phyloP scores from a whole-genome alignment of 2,797 vertebrate genomes.

The Okamejei kenojei region DNA sequence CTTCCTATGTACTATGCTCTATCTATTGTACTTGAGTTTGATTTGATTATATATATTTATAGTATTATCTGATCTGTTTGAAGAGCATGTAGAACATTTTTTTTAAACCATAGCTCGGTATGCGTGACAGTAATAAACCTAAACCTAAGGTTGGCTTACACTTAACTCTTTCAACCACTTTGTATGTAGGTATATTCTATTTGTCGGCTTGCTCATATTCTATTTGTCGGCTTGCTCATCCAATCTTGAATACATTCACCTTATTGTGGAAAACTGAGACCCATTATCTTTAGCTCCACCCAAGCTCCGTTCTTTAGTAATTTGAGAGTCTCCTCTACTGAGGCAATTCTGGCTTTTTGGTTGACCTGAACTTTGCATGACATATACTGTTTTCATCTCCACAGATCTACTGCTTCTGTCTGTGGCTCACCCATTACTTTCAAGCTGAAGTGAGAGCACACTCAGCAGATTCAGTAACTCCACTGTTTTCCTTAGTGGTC shows the following conservation, averaged over 20 bases:
- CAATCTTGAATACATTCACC: neutral
- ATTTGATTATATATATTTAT: too few relatives aligned
- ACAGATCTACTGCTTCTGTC: neutral
- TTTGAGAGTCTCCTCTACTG: neutral
- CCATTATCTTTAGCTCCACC: neutral
- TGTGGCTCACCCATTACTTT: neutral
- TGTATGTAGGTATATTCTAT: neutral
- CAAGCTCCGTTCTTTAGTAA: neutral
- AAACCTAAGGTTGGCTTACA: neutral
- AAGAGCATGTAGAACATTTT: too few relatives aligned
- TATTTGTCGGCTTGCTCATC: neutral
- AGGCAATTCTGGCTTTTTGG: neutral
- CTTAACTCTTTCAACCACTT: neutral
- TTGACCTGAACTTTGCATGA: neutral
- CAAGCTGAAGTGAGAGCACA: neutral
- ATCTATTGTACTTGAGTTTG: too few relatives aligned
- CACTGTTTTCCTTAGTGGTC: neutral
- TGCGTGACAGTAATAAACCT: too few relatives aligned
- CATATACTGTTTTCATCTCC: neutral
- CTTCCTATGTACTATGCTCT: too few relatives aligned
- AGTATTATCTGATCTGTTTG: too few relatives aligned
- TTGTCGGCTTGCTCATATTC: neutral
- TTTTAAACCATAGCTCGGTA: too few relatives aligned
- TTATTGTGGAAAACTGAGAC: neutral
- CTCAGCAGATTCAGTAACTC: neutral